These are phyloP conservation scores for Neelides sp. DNA, from an alignment of 1,140 invertebrate genomes.

Conservation along the genomic window DNA sequence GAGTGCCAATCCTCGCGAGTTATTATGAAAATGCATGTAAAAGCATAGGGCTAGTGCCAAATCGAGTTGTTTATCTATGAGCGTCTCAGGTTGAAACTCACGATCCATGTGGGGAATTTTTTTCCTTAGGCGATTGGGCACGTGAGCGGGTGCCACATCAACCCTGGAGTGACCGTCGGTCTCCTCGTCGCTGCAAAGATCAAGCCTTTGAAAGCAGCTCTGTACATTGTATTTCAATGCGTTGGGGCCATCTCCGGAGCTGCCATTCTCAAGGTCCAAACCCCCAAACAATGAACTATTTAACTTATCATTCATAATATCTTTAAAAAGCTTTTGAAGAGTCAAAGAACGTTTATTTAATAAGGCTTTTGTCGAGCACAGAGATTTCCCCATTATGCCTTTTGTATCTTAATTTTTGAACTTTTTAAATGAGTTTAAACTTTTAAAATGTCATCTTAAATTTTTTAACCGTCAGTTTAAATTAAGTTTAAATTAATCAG, in stretches of 20 bases:
- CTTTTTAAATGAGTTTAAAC: no score
- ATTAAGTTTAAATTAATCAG: neutral
- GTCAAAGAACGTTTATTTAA: constrained; percentile 11
- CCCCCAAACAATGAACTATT: no score
- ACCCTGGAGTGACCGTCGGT: constrained; percentile 45
- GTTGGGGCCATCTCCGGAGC: constrained; percentile 73
- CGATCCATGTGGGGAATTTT: neutral
- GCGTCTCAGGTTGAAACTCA: no score
- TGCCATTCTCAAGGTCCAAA: constrained; percentile 45
- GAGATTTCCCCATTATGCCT: neutral
- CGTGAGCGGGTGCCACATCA: constrained; percentile 73
- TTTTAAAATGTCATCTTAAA: no score
- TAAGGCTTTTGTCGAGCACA: constrained; percentile 3
- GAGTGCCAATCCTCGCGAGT: no score
- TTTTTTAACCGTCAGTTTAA: no score
- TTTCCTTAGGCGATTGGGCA: constrained; percentile 61
- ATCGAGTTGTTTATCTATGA: no score
- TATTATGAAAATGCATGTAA: no score
- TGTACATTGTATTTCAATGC: constrained; percentile 73
- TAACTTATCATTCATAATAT: no score
- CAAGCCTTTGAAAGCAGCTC: constrained; percentile 48
- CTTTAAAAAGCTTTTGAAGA: neutral
- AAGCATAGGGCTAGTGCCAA: no score
- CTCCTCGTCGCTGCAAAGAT: constrained; percentile 66
- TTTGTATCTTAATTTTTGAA: no score